Evolutionary conservation across 2,888 invertebrate genomes (phyloP).

Genomic region (Tetrapedia diversipes): DNA sequence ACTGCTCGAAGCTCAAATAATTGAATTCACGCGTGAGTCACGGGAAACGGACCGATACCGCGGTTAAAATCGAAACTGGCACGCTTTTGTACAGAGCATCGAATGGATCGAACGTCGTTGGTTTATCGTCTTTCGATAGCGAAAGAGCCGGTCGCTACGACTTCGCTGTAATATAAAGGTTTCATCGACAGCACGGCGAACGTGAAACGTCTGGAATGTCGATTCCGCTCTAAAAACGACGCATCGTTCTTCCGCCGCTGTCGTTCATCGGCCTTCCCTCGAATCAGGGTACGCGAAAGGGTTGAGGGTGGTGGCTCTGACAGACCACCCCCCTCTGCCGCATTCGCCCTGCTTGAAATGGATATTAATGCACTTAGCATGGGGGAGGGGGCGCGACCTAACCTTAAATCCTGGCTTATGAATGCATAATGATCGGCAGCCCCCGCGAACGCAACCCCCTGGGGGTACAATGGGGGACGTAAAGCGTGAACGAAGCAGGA

Average conservation of each 20-base stretch:
- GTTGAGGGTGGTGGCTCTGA: conserved; percentile 17
- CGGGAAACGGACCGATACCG: not conserved
- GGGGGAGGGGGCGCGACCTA: conserved; percentile 67
- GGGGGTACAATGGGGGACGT: conserved; percentile 32
- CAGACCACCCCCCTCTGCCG: conserved; percentile 39
- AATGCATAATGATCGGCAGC: conserved; percentile 74
- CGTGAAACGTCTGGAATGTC: not conserved
- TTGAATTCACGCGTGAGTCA: conserved; percentile 33
- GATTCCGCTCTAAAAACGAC: conserved; percentile 11
- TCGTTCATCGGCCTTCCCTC: conserved; percentile 9
- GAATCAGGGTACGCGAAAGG: conserved; percentile 24
- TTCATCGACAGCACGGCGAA: conserved; percentile 5
- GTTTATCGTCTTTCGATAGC: conserved; percentile 15
- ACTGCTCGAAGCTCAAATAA: too few relatives aligned
- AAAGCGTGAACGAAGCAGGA: conserved; percentile 42
- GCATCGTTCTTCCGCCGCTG: conserved; percentile 1
- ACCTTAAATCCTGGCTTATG: conserved; percentile 78
- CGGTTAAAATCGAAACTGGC: conserved; percentile 24
- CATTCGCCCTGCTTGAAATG: conserved; percentile 71
- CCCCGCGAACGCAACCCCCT: conserved; percentile 50
- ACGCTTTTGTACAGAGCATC: not conserved
- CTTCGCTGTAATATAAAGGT: not conserved
- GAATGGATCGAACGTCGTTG: conserved; percentile 19
- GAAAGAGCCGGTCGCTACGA: conserved; percentile 15
- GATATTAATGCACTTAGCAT: conserved; percentile 75